phyloP scores from a whole-genome alignment of 2,113 vertebrate genomes.

The Apodemus speciosus region DNA sequence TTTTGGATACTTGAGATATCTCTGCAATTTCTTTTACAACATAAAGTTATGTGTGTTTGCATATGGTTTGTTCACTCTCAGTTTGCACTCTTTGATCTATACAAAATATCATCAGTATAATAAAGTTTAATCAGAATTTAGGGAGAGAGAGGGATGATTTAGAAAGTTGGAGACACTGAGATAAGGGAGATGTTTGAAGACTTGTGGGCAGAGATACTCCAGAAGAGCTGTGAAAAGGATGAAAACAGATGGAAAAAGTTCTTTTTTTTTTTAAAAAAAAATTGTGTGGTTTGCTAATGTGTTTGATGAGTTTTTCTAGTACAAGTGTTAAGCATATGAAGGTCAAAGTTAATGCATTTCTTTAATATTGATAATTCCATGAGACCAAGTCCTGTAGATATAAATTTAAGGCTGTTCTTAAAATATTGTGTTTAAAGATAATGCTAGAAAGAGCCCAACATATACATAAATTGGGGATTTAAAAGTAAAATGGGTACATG shows the following conservation, averaged over 20 bases:
- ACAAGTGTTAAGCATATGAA: not conserved
- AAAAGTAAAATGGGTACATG: not conserved
- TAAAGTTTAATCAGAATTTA: not conserved
- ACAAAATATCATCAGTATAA: not conserved
- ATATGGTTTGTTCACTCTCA: not conserved
- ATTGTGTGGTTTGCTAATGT: not conserved
- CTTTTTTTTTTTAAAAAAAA: not conserved
- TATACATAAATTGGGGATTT: not conserved
- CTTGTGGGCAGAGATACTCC: not conserved
- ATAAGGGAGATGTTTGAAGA: not conserved
- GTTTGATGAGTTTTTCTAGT: slow-evolving; percentile 3
- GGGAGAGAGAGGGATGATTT: not conserved
- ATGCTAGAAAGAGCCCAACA: not conserved
- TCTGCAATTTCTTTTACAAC: not conserved
- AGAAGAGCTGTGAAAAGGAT: not conserved
- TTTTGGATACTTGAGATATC: not conserved
- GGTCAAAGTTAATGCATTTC: not conserved
- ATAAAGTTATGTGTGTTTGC: not conserved
- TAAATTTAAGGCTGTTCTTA: not conserved
- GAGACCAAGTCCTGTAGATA: not conserved
- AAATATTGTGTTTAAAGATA: slow-evolving; percentile 7
- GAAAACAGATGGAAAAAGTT: not conserved
- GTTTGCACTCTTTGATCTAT: not conserved
- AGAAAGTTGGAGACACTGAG: not conserved
- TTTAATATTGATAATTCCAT: not conserved